phyloP scores from a whole-genome alignment of 2,113 vertebrate species.

The Siphamia tubifer region DNA sequence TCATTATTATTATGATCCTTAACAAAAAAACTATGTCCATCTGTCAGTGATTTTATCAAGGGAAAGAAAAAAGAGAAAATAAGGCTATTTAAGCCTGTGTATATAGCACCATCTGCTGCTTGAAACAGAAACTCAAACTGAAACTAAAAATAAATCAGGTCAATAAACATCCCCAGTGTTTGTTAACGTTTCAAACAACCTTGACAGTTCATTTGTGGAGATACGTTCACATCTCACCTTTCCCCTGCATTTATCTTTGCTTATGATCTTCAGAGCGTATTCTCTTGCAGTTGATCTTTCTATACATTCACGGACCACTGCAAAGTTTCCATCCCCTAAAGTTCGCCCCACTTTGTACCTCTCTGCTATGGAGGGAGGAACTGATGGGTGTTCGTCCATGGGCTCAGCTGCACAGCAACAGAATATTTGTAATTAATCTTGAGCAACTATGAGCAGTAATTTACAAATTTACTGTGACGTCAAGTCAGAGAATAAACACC shows the following conservation, averaged over 20 bases:
- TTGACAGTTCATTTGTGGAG: background rate
- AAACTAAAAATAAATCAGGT: background rate
- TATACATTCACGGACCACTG: conserved; percentile 96
- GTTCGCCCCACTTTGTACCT: conserved; percentile 95
- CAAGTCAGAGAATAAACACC: background rate
- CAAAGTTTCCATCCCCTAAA: conserved; percentile 97
- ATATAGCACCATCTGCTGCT: conserved; percentile 4
- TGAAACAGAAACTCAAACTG: background rate
- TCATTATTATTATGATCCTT: background rate
- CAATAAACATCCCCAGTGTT: background rate
- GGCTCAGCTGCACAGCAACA: conserved; percentile 78
- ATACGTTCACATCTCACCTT: conserved; percentile 88
- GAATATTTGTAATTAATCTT: background rate
- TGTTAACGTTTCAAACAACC: too few relatives aligned
- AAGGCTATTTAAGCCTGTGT: background rate
- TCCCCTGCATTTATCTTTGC: conserved; percentile 96
- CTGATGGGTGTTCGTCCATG: conserved; percentile 86
- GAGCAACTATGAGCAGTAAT: background rate
- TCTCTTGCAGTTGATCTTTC: conserved; percentile 96
- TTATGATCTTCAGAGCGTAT: conserved; percentile 98
- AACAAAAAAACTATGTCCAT: background rate
- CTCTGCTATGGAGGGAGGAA: conserved; percentile 92
- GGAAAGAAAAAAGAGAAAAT: background rate
- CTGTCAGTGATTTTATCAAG: background rate
- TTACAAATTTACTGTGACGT: too few relatives aligned